A percentile compares a stretch with the other conserved stretches of the same genome.
phyloP scores from a whole-genome alignment of 1,140 invertebrate genomes.

The Heliconius eleuchia region DNA sequence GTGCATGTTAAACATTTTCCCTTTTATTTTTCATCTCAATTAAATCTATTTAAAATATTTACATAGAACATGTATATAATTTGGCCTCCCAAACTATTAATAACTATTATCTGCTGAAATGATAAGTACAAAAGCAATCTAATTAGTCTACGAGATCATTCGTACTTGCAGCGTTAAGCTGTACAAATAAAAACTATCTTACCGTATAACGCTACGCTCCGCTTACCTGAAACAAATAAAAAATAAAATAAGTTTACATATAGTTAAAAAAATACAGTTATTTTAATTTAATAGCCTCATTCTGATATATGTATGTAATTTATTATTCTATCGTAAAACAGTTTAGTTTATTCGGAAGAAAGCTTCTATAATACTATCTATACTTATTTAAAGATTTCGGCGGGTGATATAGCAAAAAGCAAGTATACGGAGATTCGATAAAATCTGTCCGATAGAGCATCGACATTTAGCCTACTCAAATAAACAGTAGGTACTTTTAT shows the following conservation, averaged over 20 bases:
- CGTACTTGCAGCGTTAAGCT: background rate
- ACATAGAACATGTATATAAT: too few species aligned
- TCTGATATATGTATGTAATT: background rate
- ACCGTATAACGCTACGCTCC: conserved; percentile 34
- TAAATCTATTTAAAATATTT: too few species aligned
- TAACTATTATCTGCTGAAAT: background rate
- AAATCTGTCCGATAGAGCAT: too few species aligned
- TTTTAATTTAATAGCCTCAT: background rate
- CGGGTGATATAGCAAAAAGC: too few species aligned
- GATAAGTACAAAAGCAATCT: background rate
- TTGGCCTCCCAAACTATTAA: too few species aligned
- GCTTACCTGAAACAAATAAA: conserved; percentile 51
- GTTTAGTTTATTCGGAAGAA: background rate
- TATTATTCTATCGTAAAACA: background rate
- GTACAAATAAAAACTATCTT: conserved; percentile 23
- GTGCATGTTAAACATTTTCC: background rate
- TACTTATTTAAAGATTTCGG: too few species aligned
- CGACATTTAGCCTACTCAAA: too few species aligned
- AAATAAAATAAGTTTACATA: conserved; percentile 12
- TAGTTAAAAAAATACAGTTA: background rate
- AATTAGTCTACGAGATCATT: background rate
- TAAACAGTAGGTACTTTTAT: too few species aligned
- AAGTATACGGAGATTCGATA: too few species aligned
- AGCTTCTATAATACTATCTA: too few species aligned
- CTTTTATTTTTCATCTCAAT: too few species aligned